Base-by-base conservation (phyloP, 2,113 vertebrate genomes). In the Panthera tigris region DNA sequence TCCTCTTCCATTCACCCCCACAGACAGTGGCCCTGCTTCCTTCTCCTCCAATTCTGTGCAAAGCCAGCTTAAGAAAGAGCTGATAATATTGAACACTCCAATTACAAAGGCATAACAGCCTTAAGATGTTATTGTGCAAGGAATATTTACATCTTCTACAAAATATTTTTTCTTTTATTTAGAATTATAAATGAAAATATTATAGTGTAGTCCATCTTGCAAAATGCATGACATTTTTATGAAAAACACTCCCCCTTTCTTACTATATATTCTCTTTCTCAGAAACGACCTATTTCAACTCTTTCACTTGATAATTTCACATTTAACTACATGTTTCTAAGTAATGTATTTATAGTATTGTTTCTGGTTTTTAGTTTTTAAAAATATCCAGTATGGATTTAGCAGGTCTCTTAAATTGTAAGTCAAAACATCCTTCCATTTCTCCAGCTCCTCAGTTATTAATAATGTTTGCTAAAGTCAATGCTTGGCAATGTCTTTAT, bases 281-380 rank as follows among this genome's bases (percentile, higher is more conserved):
- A 89, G 31, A 79, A 18, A 55, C 7, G 7, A 39, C 63, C 57
- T 2, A 5, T 83, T 83, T 71, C 14, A 80, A 84, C 13, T 45
- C 4, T 63, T 79, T 36, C 19, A 15, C 27, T 15, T 85, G 33
- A n/a, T 80, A 65, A 79, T 92, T 80, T 89, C 13, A 10, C 36
- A 96, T 73, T 89, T 79, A 29, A 33, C 8, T 16, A 10, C 5
- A 50, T 81, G 39, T 66, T 79, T 89, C 8, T 68, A 79, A 94
- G 84, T 88, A 88, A 41, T 5, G 31, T 80, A 66, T 52, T 91
- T 94, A 55, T 3, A n/a, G 11, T 45, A 52, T 50, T 94, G 31
- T 82, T 90, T 96, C 71, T 94, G 25, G 39, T 83, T 94, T 94
- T 88, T 1, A 39, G 7, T 78, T 94, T 94, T 80, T 52, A 29